These are phyloP conservation scores for Agrypnia vestita DNA, from an alignment of 1,140 invertebrate species.

Conservation along the genomic window DNA sequence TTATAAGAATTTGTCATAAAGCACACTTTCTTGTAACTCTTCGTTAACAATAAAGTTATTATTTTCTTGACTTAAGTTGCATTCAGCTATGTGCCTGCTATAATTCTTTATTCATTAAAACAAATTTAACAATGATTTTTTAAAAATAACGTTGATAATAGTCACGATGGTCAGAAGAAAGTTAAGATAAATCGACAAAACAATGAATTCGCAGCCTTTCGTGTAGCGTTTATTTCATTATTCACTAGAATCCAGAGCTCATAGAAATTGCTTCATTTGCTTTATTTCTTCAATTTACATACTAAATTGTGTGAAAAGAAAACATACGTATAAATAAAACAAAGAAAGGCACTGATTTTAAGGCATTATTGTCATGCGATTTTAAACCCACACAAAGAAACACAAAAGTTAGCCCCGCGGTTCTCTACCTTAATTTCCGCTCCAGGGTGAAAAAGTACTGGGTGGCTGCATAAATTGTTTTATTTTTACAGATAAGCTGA, in stretches of 20 bases:
- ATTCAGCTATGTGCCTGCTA: too few species aligned
- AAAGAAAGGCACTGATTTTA: constrained; percentile 28
- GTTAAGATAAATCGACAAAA: too few species aligned
- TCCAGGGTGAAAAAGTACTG: constrained; percentile 34
- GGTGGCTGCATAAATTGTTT: constrained; percentile 40
- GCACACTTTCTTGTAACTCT: too few species aligned
- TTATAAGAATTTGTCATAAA: too few species aligned
- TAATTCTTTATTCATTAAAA: too few species aligned
- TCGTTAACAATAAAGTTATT: too few species aligned
- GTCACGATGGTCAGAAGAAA: too few species aligned
- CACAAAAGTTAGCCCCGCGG: background rate
- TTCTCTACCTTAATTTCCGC: constrained; percentile 38
- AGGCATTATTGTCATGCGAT: constrained; percentile 34
- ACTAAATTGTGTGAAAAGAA: constrained; percentile 18
- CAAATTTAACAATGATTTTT: too few species aligned
- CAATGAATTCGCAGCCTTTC: too few species aligned
- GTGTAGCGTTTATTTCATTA: too few species aligned
- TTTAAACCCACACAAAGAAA: background rate
- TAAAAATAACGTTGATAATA: too few species aligned
- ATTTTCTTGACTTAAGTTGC: too few species aligned
- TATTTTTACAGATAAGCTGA: constrained; percentile 44
- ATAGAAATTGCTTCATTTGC: background rate
- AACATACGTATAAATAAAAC: constrained; percentile 4
- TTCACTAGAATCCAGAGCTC: background rate
- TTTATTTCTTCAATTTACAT: constrained; percentile 6